These are phyloP conservation scores for Eueremaeus valkanovi DNA, from an alignment of 2,888 invertebrate genomes.

Conservation along the genomic window DNA sequence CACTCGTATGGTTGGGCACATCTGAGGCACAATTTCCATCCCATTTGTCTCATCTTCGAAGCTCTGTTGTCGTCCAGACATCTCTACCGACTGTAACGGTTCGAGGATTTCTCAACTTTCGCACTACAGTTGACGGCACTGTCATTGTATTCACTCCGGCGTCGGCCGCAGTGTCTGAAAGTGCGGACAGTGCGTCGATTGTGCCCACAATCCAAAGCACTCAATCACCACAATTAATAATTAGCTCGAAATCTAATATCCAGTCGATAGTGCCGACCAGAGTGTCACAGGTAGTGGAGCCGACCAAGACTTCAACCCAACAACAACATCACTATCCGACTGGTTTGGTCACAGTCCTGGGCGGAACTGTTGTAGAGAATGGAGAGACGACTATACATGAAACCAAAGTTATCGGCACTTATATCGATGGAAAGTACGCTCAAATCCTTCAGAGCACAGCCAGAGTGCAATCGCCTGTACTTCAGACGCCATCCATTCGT, in stretches of 20 bases:
- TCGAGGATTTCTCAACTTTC: slow-evolving; percentile 88
- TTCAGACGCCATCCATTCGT: slow-evolving; percentile 40
- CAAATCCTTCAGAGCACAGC: slow-evolving; percentile 79
- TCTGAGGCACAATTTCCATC: not conserved
- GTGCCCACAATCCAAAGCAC: slow-evolving; percentile 30
- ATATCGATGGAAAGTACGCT: slow-evolving; percentile 70
- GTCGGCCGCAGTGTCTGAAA: slow-evolving; percentile 7
- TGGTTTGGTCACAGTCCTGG: slow-evolving; percentile 75
- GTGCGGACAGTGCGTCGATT: not conserved
- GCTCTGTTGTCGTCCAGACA: slow-evolving; percentile 26
- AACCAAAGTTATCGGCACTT: slow-evolving; percentile 83
- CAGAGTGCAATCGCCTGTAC: slow-evolving; percentile 51
- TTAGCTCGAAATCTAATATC: not conserved
- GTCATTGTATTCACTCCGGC: slow-evolving; percentile 86
- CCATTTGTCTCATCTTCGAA: not conserved
- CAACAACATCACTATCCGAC: slow-evolving; percentile 57
- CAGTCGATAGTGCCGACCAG: slow-evolving; percentile 31
- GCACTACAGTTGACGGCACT: slow-evolving; percentile 87
- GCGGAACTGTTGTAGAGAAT: slow-evolving; percentile 75
- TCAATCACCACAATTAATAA: slow-evolving; percentile 15
- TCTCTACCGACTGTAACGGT: slow-evolving; percentile 77
- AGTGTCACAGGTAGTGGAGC: slow-evolving; percentile 33
- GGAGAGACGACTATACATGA: slow-evolving; percentile 79
- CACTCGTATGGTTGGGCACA: not conserved
- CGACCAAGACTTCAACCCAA: slow-evolving; percentile 22